These are phyloP conservation scores for Epinephelus moara DNA, from an alignment of 2,113 vertebrate genomes.

Conservation along the genomic window DNA sequence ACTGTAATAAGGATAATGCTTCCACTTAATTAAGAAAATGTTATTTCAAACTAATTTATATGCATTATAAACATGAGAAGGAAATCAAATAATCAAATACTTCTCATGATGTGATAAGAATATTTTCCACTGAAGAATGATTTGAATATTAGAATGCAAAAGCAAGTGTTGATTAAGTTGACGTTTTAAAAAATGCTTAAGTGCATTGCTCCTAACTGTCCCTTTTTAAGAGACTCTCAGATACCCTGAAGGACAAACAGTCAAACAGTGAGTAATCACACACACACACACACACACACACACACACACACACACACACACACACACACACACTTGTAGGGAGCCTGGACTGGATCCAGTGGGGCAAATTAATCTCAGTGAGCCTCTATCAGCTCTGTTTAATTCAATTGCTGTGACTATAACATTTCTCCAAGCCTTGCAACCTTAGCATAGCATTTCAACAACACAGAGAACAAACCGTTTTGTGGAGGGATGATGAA, in stretches of 20 bases:
- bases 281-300: conserved; percentile 10
- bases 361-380: conserved; percentile 32
- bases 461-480: conserved; percentile 7
- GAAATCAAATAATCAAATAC: not conserved
- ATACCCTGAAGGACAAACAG: conserved; percentile 21
- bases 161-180: no score
- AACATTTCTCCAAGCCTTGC: conserved; percentile 5
- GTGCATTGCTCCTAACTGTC: not conserved
- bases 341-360: conserved; percentile 39
- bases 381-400: conserved; percentile 19
- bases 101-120: not conserved
- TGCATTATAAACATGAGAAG: no score
- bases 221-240: not conserved
- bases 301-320: not conserved
- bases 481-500: conserved; percentile 19
- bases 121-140: not conserved
- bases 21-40: no score
- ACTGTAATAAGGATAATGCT: no score
- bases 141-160: not conserved
- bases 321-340: not conserved
- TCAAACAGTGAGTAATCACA: conserved; percentile 13
- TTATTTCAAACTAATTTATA: no score
- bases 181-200: not conserved
- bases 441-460: conserved; percentile 19
- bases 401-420: conserved; percentile 20